Conservation (phyloP, 2,888 invertebrate species). For the Drosophila merina region DNA sequence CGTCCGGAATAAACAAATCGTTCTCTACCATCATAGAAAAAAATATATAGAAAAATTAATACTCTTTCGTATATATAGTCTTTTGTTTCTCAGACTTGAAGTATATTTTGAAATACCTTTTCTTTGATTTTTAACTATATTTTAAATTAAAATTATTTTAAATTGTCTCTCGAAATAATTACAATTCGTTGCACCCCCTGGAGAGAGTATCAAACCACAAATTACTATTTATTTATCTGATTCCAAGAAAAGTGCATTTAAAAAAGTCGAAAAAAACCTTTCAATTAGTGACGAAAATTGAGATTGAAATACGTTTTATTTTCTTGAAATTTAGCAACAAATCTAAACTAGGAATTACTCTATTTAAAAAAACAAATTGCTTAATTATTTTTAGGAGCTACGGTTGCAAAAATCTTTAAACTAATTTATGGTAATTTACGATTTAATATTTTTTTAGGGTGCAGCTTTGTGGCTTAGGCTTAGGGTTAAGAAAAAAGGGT, state of each 20-base stretch:
- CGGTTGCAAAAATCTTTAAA: background rate
- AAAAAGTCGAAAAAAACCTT: background rate
- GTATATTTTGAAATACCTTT: no score
- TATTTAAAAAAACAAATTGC: background rate
- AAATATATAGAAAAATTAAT: background rate
- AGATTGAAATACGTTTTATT: background rate
- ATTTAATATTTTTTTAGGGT: no score
- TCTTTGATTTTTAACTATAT: no score
- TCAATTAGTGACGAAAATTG: background rate
- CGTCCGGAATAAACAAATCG: slow-evolving; percentile 11
- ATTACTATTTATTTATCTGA: background rate
- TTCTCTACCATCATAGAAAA: slow-evolving; percentile 9
- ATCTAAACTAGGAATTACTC: background rate
- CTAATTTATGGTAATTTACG: background rate
- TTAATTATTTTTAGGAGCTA: background rate
- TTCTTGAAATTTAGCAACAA: background rate
- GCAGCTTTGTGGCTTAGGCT: no score
- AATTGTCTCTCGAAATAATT: background rate
- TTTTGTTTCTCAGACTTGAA: no score
- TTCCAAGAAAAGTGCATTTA: slow-evolving; percentile 1
- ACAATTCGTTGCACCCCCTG: background rate
- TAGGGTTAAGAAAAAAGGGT: background rate
- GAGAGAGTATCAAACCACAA: background rate
- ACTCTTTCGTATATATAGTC: slow-evolving; percentile 2
- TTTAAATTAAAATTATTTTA: background rate